These are phyloP conservation scores for Sebastes vulpes DNA, from an alignment of 2,797 vertebrate species.

Conservation along the genomic window DNA sequence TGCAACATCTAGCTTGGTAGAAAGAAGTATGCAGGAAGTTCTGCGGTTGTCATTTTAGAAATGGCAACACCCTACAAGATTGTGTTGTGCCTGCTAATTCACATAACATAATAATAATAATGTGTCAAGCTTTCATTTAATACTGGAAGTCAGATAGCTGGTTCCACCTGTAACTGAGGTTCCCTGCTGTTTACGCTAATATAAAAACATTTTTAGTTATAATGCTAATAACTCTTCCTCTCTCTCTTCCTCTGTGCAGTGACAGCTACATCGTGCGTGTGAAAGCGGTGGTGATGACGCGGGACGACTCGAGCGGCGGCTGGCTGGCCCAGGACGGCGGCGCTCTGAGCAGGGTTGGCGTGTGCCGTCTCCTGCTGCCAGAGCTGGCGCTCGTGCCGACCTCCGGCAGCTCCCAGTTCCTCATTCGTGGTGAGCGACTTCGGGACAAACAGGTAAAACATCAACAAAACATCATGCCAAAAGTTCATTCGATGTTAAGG, in stretches of 20 bases:
- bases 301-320: conserved; percentile 99
- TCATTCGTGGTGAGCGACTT: conserved; percentile 97
- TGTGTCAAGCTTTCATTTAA: neutral
- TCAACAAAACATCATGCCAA: fast-evolving
- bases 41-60: neutral
- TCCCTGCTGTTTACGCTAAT: neutral
- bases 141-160: neutral
- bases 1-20: neutral
- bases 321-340: conserved; percentile 99
- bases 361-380: conserved; percentile 93
- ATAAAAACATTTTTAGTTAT: neutral
- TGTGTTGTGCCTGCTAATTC: neutral
- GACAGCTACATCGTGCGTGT: conserved; percentile 99
- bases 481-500: neutral
- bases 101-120: neutral
- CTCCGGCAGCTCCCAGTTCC: conserved; percentile 88
- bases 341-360: conserved; percentile 95
- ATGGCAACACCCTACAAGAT: neutral
- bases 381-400: conserved; percentile 81
- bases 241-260: conserved; percentile 83
- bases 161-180: neutral
- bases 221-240: neutral
- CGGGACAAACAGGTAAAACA: conserved; percentile 94
- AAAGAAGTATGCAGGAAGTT: neutral
- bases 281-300: conserved; percentile 99